Conservation (phyloP, 2,888 invertebrate species). For the Conistra vaccinii region DNA sequence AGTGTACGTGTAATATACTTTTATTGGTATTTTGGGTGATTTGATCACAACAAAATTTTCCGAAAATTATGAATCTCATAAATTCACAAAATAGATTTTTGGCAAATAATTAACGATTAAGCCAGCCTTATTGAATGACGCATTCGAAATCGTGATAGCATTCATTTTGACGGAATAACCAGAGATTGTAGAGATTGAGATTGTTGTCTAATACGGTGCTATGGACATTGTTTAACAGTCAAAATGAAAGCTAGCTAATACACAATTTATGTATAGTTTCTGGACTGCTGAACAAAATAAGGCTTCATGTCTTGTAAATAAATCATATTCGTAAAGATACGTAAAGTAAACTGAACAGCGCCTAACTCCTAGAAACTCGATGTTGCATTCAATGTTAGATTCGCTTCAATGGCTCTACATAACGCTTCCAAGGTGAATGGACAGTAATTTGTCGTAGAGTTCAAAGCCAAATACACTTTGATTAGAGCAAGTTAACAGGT, state of each 20-base stretch:
- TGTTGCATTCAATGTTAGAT: constrained; percentile 59
- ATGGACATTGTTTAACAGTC: neutral
- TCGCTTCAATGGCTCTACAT: constrained; percentile 73
- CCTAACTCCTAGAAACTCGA: constrained; percentile 26
- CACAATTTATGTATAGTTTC: neutral
- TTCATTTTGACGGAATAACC: neutral
- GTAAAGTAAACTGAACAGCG: constrained; percentile 39
- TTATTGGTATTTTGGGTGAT: neutral
- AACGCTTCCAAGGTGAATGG: constrained; percentile 84
- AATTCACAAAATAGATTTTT: neutral
- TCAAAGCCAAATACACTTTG: constrained; percentile 46
- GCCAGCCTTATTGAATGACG: neutral
- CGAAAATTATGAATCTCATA: neutral
- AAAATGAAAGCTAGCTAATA: neutral
- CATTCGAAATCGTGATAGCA: neutral
- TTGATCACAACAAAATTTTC: neutral
- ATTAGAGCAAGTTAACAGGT: constrained; percentile 36
- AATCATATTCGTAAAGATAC: neutral
- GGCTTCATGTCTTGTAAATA: neutral
- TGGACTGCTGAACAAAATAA: neutral
- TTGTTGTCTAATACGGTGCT: neutral
- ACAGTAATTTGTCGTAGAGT: constrained; percentile 67
- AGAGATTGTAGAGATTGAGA: neutral
- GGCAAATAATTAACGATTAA: neutral
- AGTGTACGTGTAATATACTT: neutral